phyloP scores from a whole-genome alignment of 2,113 vertebrate genomes.

The Myxocyprinus asiaticus region DNA sequence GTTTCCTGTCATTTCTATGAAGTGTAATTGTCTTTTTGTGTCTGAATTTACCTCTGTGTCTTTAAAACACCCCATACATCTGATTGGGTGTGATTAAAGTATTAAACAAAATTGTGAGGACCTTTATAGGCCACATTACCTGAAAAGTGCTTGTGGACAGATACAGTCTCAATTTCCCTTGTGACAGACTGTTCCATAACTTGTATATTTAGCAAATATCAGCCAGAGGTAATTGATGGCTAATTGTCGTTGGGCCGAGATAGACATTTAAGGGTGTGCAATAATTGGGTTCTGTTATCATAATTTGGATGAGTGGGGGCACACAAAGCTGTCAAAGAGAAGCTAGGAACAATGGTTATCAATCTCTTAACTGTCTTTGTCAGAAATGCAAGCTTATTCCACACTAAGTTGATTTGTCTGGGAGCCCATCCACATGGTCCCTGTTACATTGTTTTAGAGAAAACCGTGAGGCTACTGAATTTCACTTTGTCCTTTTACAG shows the following conservation, averaged over 20 bases:
- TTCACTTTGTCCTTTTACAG: background rate
- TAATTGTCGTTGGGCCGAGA: slow-evolving; percentile 25
- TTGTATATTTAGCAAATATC: slow-evolving; percentile 29
- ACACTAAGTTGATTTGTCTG: background rate
- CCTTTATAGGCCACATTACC: background rate
- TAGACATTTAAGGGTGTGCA: slow-evolving; percentile 28
- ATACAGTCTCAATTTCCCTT: slow-evolving; percentile 16
- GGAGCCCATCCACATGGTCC: background rate
- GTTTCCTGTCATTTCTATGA: slow-evolving; percentile 21
- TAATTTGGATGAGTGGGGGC: slow-evolving; percentile 36
- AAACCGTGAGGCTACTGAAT: background rate
- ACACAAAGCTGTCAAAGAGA: slow-evolving; percentile 41
- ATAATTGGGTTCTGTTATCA: slow-evolving; percentile 40
- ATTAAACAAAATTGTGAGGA: background rate
- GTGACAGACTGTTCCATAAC: slow-evolving; percentile 24
- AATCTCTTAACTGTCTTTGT: slow-evolving; percentile 15
- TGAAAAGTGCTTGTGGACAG: slow-evolving; percentile 16
- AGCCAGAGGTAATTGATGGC: slow-evolving; percentile 30
- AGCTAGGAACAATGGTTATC: slow-evolving; percentile 26
- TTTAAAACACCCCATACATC: too few species aligned
- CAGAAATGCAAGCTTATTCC: background rate
- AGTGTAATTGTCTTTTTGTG: background rate
- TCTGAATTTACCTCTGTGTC: background rate
- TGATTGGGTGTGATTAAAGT: background rate
- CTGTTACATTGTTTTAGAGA: background rate